phyloP scores from a whole-genome alignment of 2,888 invertebrate species.

The Stenchaetothrips biformis region DNA sequence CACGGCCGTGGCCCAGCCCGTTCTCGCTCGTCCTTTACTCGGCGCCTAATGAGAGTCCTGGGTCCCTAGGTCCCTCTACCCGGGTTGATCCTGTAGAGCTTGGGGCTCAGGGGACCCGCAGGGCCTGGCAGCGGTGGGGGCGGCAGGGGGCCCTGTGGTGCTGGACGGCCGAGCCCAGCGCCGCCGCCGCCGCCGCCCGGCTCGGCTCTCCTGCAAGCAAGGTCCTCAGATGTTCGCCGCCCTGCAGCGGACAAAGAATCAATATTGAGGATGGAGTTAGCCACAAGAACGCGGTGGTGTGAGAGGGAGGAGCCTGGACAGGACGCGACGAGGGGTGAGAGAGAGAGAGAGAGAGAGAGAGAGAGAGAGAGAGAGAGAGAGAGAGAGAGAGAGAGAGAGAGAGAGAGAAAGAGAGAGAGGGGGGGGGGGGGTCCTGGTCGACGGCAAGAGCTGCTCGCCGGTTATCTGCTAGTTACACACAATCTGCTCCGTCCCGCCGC shows the following conservation, averaged over 20 bases:
- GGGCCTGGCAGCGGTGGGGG: neutral
- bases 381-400: constrained; percentile 1
- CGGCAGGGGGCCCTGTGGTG: neutral
- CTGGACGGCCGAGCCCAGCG: neutral
- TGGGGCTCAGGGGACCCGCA: constrained; percentile 19
- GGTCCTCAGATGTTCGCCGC: constrained; percentile 24
- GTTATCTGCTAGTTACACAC: constrained; percentile 24
- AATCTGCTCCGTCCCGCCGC: neutral
- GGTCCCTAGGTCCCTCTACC: neutral
- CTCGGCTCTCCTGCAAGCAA: constrained; percentile 5
- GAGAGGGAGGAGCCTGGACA: neutral
- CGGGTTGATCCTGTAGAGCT: constrained; percentile 19
- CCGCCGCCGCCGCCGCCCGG: neutral
- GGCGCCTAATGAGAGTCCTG: constrained; percentile 13
- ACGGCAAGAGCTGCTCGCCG: no score
- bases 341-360: neutral
- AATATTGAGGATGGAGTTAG: constrained; percentile 14
- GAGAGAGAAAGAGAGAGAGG: neutral
- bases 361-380: neutral
- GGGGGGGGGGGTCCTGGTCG: neutral
- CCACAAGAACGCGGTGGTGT: neutral
- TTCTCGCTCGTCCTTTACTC: constrained; percentile 6
- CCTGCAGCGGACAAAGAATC: constrained; percentile 19
- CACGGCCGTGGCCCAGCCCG: no score
- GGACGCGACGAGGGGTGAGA: no score